These are phyloP conservation scores for Phataginus tricuspis DNA, from an alignment of 2,797 vertebrate species.

Conservation along the genomic window DNA sequence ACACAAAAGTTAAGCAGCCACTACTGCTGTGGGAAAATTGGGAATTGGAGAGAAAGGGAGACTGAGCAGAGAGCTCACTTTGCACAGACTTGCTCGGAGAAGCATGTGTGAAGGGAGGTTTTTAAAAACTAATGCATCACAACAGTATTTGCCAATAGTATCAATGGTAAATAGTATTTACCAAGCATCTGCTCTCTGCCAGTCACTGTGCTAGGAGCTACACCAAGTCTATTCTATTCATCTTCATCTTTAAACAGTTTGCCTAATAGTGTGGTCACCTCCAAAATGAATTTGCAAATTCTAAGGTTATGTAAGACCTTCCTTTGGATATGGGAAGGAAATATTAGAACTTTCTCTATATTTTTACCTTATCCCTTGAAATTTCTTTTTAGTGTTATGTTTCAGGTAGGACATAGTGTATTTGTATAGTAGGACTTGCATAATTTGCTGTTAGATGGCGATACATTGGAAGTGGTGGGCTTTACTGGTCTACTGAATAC, in stretches of 20 bases:
- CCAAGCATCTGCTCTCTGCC: background rate
- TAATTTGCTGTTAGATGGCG: background rate
- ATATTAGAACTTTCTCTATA: background rate
- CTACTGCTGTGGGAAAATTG: background rate
- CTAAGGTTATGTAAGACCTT: background rate
- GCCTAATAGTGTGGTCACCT: background rate
- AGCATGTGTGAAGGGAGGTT: background rate
- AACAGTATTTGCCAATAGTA: too few relatives aligned
- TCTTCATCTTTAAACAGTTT: background rate
- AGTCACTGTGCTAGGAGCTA: background rate
- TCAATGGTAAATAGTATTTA: background rate
- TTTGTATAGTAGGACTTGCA: background rate
- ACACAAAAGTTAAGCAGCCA: background rate
- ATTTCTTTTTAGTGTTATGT: conserved; percentile 1
- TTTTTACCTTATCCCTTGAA: conserved; percentile 34
- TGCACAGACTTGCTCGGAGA: background rate
- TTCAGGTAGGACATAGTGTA: background rate
- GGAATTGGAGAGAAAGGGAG: background rate
- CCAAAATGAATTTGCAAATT: background rate
- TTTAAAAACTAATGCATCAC: background rate
- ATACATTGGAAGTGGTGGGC: background rate
- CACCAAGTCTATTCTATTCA: background rate
- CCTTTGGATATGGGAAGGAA: background rate
- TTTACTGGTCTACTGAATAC: background rate
- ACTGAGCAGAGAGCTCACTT: background rate